Evolutionary conservation across 2,888 invertebrate species (phyloP), one percentile per base, ranked within the genome.

Genomic region (Acrobasis consociella): DNA sequence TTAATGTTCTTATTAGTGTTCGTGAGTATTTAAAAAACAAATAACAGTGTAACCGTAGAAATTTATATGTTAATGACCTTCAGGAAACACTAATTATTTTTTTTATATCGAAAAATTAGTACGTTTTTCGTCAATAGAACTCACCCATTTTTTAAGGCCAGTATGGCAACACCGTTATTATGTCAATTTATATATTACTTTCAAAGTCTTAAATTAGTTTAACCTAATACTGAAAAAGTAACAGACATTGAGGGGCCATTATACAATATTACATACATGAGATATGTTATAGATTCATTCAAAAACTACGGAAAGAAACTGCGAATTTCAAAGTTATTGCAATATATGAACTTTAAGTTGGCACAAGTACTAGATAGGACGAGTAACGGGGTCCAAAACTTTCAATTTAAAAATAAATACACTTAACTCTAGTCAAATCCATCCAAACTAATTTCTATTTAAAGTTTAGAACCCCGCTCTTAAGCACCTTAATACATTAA

Each of bases 171-270:
- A 31, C 31, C 31, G 31, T 31, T 74, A 77, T 72, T 74, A 79
- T 75, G 77, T 78, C 76, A 17, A 76, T 77, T 66, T 58, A 68
- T 80, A 81, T 80, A 83, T 86, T 85, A 84, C 84, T 86, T 86
- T 85, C 85, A 75, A 74, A 86, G 84, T 86, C 86, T 88, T 87
- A 87, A 84, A 86, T 83, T 81, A 80, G 70, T 69, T n/a, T 81
- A 85, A 85, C 83, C 85, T 89, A 91, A 90, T 89, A 90, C 90
- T 90, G 90, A 87, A 88, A 88, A 86, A 89, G 84, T 83, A 85
- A 86, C 78, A 69, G 80, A 86, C 81, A 80, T 78, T 71, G 69
- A 75, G 68, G 67, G 70, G 73, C 70, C 70, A 80, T 81, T 80
- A 82, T 82, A 85, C 85, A 84, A 86, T 87, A 85, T 79, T 76